Base-by-base conservation (phyloP, 2,113 vertebrate genomes). In the Melanerpes aurifrons region DNA sequence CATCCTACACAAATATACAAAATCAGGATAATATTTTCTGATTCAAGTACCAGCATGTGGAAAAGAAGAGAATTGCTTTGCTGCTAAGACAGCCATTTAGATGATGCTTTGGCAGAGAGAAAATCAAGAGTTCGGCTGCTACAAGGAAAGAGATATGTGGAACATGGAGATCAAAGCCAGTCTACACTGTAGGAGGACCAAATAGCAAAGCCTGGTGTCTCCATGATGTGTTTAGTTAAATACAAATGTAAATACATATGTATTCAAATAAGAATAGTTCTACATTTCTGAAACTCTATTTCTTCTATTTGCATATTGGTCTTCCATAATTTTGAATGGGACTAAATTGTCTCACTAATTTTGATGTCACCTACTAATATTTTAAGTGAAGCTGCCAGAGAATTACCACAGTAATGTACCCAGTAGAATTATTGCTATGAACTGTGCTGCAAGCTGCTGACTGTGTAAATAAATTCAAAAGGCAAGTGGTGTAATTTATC, bases 281-380 rank as follows among this genome's bases (percentile, higher is more conserved):
- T 77, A 28, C n/a, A 58, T 86, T 87, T 82, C 62, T 88, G 62
- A 82, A 78, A 24, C 32, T 37, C 67, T 50, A 17, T 71, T 25
- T 63, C 57, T 90, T 56, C 31, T 18, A 28, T 92, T 92, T 94
- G 72, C 79, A 37, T 95, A 53, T 85, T 86, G 58, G 57, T 89
- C 79, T 95, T 82, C 54, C n/a, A 48, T 74, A 14, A 81, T 57
- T 92, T 92, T 92, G 64, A 90, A 69, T 86, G 29, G n/a, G 37
- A 75, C 53, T 87, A 85, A 92, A 83, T 85, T 80, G n/a, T 91
- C 92, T 76, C 35, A 63, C 86, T 92, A 91, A 92, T 92, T 86
- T 90, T 82, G 14, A 66, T 88, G 67, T 73, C 40, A 78, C 53
- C 47, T 77, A 66, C 93, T 93, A 92, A 58, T 92, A 91, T 69